phyloP scores from a whole-genome alignment of 2,113 vertebrate species.

The Vulpes ferrilata region DNA sequence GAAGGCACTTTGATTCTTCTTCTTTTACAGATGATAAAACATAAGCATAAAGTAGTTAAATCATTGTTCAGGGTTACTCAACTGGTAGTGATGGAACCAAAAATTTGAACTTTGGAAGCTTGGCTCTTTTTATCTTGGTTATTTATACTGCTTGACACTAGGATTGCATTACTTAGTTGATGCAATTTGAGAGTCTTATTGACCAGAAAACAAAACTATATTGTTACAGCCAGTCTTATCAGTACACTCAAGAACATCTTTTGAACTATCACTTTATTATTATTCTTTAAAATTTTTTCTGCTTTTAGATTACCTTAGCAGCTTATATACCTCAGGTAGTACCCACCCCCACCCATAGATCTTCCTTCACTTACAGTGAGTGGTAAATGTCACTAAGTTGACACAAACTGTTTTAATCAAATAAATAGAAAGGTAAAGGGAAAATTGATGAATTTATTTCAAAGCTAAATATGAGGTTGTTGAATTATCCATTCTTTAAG shows the following conservation, averaged over 20 bases:
- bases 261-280: neutral
- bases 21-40: neutral
- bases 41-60: neutral
- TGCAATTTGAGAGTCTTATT: neutral
- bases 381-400: neutral
- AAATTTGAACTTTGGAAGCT: neutral
- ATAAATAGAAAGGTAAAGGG: neutral
- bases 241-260: neutral
- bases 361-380: neutral
- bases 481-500: neutral
- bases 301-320: neutral
- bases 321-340: neutral
- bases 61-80: neutral
- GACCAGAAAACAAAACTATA: neutral
- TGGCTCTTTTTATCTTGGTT: neutral
- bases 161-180: neutral
- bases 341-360: neutral
- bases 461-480: neutral
- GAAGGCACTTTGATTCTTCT: neutral
- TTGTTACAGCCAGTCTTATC: neutral
- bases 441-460: neutral
- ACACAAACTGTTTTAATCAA: conserved; percentile 1
- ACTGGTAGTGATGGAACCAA: neutral
- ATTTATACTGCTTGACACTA: neutral
- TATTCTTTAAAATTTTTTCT: neutral